Evolutionary conservation across 2,113 vertebrate genomes (phyloP).

Genomic region (Platysteira castanea): DNA sequence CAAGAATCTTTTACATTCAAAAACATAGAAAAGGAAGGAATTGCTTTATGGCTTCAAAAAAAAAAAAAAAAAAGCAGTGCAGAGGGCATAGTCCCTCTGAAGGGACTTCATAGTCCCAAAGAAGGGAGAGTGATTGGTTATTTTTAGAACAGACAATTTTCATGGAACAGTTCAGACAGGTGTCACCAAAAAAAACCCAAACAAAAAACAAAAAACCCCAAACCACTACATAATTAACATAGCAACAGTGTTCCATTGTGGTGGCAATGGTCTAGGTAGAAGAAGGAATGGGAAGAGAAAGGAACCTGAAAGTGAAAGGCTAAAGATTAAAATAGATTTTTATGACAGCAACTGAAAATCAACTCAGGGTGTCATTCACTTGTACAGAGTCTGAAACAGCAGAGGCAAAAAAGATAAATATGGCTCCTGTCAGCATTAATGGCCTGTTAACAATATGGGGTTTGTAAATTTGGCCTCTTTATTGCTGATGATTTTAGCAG

Average conservation of each 20-base stretch:
- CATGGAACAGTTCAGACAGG: background rate
- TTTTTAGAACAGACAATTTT: background rate
- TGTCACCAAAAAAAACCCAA: background rate
- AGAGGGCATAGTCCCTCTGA: background rate
- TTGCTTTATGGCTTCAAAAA: background rate
- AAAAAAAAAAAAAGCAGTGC: background rate
- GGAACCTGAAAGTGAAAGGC: background rate
- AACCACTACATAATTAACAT: background rate
- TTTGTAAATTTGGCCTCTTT: background rate
- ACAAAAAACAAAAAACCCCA: background rate
- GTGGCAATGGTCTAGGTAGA: background rate
- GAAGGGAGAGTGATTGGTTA: background rate
- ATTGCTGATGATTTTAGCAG: background rate
- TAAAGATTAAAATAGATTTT: background rate
- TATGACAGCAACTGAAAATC: background rate
- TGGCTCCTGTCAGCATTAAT: background rate
- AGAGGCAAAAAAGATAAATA: background rate
- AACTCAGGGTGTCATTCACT: background rate
- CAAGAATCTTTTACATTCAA: background rate
- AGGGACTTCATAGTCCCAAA: too few relatives aligned
- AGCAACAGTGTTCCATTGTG: background rate
- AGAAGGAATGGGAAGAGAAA: background rate
- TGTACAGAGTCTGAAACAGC: background rate
- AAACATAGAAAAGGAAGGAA: background rate
- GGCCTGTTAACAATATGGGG: background rate